phyloP scores from a whole-genome alignment of 1,140 invertebrate genomes.

The Drosophila watanabei region DNA sequence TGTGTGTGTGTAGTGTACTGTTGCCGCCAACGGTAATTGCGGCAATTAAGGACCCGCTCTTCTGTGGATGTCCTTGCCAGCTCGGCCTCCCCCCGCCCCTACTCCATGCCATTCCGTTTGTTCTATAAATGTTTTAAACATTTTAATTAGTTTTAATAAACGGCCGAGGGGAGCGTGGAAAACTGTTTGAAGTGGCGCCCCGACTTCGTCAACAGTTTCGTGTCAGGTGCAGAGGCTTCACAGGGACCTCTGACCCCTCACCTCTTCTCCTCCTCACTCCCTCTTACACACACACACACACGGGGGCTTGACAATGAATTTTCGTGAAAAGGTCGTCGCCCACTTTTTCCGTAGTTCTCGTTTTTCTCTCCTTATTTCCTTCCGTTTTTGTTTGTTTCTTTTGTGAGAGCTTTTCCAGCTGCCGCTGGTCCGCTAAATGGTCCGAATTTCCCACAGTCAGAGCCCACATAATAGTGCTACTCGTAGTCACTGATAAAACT shows the following conservation, averaged over 20 bases:
- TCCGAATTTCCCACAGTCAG: slow-evolving; percentile 21
- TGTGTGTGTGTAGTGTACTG: slow-evolving; percentile 1
- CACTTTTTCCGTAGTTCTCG: slow-evolving; percentile 34
- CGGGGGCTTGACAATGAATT: slow-evolving; percentile 54
- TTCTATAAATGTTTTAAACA: slow-evolving; percentile 67
- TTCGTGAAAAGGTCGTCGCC: slow-evolving; percentile 59
- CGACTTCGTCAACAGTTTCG: slow-evolving; percentile 51
- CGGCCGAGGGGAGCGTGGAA: slow-evolving; percentile 26
- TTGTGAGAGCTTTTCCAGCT: slow-evolving; percentile 58
- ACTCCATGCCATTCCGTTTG: slow-evolving; percentile 51
- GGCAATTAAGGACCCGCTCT: slow-evolving; percentile 46
- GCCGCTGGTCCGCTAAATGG: slow-evolving; percentile 43
- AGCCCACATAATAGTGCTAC: background rate
- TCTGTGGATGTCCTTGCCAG: slow-evolving; percentile 33
- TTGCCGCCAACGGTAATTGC: slow-evolving; percentile 47
- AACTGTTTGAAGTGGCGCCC: slow-evolving; percentile 56
- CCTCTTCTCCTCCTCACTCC: too few relatives aligned
- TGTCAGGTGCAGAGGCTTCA: slow-evolving; percentile 44
- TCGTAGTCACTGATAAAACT: background rate
- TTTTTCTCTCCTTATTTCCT: slow-evolving; percentile 28
- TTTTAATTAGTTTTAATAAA: slow-evolving; percentile 68
- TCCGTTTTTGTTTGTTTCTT: slow-evolving; percentile 40
- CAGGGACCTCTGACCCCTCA: background rate
- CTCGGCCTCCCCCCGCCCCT: background rate
- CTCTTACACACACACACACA: slow-evolving; percentile 7